Conservation (phyloP, 2,113 vertebrate genomes). For the Aptenodytes forsteri region DNA sequence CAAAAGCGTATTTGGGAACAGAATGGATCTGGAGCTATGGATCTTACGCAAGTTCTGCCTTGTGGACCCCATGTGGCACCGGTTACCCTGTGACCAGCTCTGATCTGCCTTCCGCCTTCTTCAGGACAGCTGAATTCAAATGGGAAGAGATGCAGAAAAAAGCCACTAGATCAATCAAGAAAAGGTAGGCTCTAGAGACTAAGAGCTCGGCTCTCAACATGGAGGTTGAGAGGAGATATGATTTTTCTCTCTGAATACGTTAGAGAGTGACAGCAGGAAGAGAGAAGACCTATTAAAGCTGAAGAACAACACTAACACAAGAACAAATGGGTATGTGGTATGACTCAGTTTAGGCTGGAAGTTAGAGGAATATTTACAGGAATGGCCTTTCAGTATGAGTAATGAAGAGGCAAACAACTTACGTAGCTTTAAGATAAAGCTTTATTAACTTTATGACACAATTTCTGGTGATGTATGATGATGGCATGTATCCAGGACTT, state of each 20-base stretch:
- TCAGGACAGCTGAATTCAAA: background rate
- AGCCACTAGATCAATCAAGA: background rate
- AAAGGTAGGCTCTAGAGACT: background rate
- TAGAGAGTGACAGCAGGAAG: background rate
- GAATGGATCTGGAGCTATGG: background rate
- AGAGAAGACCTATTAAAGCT: conserved; percentile 1
- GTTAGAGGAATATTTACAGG: conserved; percentile 25
- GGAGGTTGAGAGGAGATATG: background rate
- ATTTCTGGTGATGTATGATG: background rate
- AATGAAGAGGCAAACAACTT: background rate
- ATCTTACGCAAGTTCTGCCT: background rate
- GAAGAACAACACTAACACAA: background rate
- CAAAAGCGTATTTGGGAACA: background rate
- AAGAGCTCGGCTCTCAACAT: background rate
- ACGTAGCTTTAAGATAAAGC: background rate
- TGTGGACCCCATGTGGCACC: background rate
- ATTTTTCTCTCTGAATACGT: background rate
- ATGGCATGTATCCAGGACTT: conserved; percentile 21
- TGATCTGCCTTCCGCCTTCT: background rate
- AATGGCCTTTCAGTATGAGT: conserved; percentile 32
- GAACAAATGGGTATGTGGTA: background rate
- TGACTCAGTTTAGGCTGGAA: conserved; percentile 28
- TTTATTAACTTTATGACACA: conserved; percentile 26
- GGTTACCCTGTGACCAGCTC: background rate
- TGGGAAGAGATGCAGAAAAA: background rate